phyloP scores from a whole-genome alignment of 2,797 vertebrate genomes.

The Centropyge bicolor region DNA sequence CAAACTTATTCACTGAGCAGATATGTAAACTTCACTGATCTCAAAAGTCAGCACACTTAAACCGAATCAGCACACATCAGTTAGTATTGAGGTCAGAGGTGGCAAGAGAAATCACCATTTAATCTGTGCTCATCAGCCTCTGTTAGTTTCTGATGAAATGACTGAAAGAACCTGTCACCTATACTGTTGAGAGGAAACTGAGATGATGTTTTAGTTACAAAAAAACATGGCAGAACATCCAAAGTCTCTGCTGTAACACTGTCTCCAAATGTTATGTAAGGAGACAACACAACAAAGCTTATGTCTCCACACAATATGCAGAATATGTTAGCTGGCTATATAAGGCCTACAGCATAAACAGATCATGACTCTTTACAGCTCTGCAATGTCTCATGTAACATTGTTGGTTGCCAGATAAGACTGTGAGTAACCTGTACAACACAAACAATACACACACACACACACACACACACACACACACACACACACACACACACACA shows the following conservation, averaged over 20 bases:
- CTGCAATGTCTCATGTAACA: neutral
- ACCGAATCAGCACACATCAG: neutral
- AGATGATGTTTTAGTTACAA: neutral
- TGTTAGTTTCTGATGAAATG: neutral
- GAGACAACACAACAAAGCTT: neutral
- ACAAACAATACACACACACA: neutral
- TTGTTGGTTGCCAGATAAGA: neutral
- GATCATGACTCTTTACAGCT: neutral
- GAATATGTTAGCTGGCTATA: neutral
- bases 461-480: neutral
- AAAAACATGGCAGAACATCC: neutral
- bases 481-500: neutral
- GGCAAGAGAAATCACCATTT: neutral
- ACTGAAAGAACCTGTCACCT: neutral
- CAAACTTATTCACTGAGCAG: neutral
- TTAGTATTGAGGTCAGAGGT: conserved; percentile 2
- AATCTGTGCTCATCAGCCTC: neutral
- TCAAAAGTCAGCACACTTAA: neutral
- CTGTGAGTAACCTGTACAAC: neutral
- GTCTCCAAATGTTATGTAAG: neutral
- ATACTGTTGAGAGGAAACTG: neutral
- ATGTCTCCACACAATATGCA: neutral
- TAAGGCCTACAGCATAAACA: neutral
- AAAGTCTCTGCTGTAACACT: neutral
- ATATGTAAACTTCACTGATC: neutral